Base-by-base conservation (phyloP, 2,888 invertebrate genomes). In the Nasonia oneida region DNA sequence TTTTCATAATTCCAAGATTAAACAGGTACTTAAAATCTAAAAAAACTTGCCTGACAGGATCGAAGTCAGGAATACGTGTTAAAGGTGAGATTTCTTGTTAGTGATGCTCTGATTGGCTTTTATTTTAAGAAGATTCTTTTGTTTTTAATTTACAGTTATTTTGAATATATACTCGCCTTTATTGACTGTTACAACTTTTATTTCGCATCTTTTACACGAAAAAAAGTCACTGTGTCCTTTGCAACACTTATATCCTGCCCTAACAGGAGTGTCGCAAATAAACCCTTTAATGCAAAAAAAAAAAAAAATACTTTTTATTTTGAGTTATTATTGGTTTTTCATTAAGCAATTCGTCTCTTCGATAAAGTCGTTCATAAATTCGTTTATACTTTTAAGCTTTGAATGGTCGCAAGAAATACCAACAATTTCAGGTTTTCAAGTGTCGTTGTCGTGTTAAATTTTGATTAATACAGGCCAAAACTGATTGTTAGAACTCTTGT, bases 191-290 rank as follows among this genome's bases (percentile, higher is more conserved):
- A 83, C 73, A 4, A 87, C 88, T 87, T 87, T 81, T 12, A 81
- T 57, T 4, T 42, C 82, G 23, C 87, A 88, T 61, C 88, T 82
- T 77, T 89, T 88, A 80, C 89, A 89, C 0, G 89, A 87, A 74
- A 67, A 86, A 87, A 86, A 89, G 18, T 80, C 88, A 37, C 81
- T 85, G 33, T 88, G 88, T 29, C 76, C 37, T 75, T 88, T 89
- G 15, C 74, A 61, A 74, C 88, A 85, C 85, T 88, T 89, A 6
- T 88, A 71, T 50, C 80, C 88, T 15, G 88, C 78, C 47, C 86
- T 39, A 2, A 88, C 86, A 47, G 89, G 89, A 33, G 87, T 83
- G 83, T 89, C 89, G 23, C 88, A 89, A 15, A 83, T 87, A 64
- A 89, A 76, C 15, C 76, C 85, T 3, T 77, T 47, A 70, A 89